Percentiles rank a stretch among this genome's conserved stretches.
phyloP scores from a whole-genome alignment of 2,888 invertebrate species.

The Hedychridium roseum region DNA sequence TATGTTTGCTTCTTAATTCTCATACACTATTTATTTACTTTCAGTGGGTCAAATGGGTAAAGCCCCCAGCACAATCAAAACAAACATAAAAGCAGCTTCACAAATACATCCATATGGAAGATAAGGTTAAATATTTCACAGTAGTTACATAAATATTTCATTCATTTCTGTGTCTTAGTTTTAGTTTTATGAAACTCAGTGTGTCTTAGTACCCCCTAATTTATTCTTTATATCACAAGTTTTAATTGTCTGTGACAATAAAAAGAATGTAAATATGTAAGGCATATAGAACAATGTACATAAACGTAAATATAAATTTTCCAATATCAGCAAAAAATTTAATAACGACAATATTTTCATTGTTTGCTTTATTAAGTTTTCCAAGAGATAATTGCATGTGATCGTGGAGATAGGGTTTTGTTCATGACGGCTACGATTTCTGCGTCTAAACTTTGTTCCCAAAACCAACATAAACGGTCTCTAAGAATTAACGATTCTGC shows the following conservation, averaged over 20 bases:
- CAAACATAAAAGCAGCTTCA: slow-evolving; percentile 90
- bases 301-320: background rate
- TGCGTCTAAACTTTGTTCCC: slow-evolving; percentile 43
- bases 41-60: slow-evolving; percentile 74
- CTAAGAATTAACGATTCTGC: slow-evolving; percentile 53
- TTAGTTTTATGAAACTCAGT: background rate
- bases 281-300: background rate
- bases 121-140: slow-evolving; percentile 56
- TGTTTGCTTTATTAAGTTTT: slow-evolving; percentile 26
- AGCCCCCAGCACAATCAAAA: slow-evolving; percentile 89
- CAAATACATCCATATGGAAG: slow-evolving; percentile 88
- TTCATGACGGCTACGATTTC: slow-evolving; percentile 45
- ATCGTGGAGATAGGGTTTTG: slow-evolving; percentile 52
- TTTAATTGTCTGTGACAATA: too few relatives aligned
- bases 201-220: background rate
- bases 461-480: slow-evolving; percentile 52
- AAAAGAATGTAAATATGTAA: too few relatives aligned
- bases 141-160: too few relatives aligned
- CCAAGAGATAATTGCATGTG: slow-evolving; percentile 51
- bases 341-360: background rate
- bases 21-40: slow-evolving; percentile 28
- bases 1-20: too few relatives aligned
- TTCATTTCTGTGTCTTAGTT: background rate
- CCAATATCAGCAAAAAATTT: background rate
- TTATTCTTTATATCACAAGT: background rate